phyloP scores from a whole-genome alignment of 2,797 vertebrate genomes.

The Neopelma chrysocephalum region DNA sequence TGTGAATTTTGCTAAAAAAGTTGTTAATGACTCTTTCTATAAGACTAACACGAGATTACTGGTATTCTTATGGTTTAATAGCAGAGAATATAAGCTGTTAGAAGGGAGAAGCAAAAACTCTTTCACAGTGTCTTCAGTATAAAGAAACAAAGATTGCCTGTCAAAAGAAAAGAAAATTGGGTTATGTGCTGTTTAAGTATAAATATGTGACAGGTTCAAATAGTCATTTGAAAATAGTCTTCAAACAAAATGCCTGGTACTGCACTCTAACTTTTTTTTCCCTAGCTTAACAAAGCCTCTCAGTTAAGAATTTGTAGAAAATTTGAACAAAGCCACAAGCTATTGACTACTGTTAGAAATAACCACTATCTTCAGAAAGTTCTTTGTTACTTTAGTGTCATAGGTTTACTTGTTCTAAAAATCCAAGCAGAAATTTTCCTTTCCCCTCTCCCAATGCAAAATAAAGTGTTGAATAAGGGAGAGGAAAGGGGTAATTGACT shows the following conservation, averaged over 20 bases:
- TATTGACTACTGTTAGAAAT: constrained; percentile 14
- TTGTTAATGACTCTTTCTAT: neutral
- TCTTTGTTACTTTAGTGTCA: neutral
- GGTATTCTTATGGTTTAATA: neutral
- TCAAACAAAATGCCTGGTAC: constrained; percentile 6
- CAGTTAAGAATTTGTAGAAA: neutral
- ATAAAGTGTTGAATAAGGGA: too few relatives aligned
- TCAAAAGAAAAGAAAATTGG: constrained; percentile 19
- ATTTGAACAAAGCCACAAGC: neutral
- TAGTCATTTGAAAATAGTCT: constrained; percentile 29
- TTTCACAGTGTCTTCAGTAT: neutral
- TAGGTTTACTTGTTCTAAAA: too few relatives aligned
- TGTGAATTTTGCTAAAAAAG: neutral
- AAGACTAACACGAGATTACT: neutral
- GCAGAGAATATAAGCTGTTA: neutral
- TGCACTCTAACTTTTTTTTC: neutral
- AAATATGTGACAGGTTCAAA: constrained; percentile 8
- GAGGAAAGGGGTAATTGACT: too few relatives aligned
- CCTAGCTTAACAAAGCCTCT: neutral
- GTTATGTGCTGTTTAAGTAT: neutral
- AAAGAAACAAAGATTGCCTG: neutral
- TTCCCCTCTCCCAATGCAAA: too few relatives aligned
- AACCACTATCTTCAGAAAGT: neutral
- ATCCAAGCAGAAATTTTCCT: too few relatives aligned
- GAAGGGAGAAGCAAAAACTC: neutral